Base-by-base conservation (phyloP, 2,113 vertebrate species). In the Caranx melampygus region DNA sequence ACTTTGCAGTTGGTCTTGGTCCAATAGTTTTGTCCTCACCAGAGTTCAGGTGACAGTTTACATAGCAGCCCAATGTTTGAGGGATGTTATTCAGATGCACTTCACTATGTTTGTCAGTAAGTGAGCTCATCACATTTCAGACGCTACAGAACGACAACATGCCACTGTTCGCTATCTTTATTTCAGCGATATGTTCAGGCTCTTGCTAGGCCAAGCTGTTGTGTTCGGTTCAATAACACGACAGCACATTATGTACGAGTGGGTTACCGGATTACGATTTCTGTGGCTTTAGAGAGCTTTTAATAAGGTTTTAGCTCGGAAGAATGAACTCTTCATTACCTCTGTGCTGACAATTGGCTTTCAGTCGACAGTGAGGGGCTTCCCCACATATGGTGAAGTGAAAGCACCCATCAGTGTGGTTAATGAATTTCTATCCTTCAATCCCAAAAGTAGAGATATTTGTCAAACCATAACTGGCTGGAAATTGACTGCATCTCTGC, bases 261-360 rank as follows among this genome's bases (percentile, higher is more conserved):
- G 47, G 69, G 18, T 42, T 40, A 47, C 61, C 35, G 57, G 18
- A 65, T 74, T 66, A 65, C 34, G 42, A 71, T 31, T 75, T 52
- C 61, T 58, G 76, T 82, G 65, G 55, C 52, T 21, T 81, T 67
- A 35, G 70, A 60, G 15, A 44, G 42, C 55, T 74, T 58, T 75
- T 82, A 75, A 82, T 87, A 79, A 68, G 57, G 49, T 63, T 84
- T 84, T 62, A 79, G 72, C 18, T 2, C 82, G 61, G 31, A 68
- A 51, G 51, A 69, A 60, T 45, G 62, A 44, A 44, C 31, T 31
- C 31, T 34, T 35, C 31, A 40, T 68, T 42, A 40, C 45, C n/a
- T 26, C 55, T 76, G 67, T 26, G 26, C 13, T 83, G 62, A 78
- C 69, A 78, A 62, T 21, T 13, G 75, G 26, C 37, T 66, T 44